A percentile compares a stretch with the other conserved stretches of the same genome.
Evolutionary conservation across 2,113 vertebrate genomes (phyloP).

Genomic region (Cynopterus brachyotis): DNA sequence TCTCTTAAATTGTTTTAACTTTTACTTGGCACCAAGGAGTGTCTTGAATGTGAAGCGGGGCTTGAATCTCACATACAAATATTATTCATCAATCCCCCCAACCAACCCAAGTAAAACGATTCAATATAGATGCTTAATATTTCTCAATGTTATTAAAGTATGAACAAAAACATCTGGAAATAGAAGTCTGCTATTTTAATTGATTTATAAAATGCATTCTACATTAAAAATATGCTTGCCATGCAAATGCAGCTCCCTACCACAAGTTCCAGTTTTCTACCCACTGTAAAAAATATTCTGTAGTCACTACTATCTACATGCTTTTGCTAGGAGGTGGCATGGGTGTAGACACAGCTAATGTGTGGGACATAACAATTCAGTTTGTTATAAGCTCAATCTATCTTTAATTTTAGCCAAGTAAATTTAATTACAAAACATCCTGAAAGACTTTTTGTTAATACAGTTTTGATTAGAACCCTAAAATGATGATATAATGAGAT

Average conservation of each 20-base stretch:
- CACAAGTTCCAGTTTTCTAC: background rate
- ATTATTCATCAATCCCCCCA: background rate
- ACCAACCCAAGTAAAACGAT: background rate
- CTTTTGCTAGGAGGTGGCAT: background rate
- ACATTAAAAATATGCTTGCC: background rate
- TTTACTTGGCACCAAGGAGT: background rate
- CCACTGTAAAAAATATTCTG: background rate
- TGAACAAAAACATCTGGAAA: slow-evolving; percentile 52
- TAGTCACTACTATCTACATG: background rate
- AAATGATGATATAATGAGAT: background rate
- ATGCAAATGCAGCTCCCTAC: background rate
- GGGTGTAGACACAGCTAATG: background rate
- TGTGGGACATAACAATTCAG: slow-evolving; percentile 14
- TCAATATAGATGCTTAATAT: background rate
- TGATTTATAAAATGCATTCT: slow-evolving; percentile 26
- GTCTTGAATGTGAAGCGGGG: background rate
- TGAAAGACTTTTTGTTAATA: slow-evolving; percentile 9
- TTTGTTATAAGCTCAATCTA: slow-evolving; percentile 23
- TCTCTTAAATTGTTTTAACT: background rate
- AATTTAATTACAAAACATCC: slow-evolving; percentile 35
- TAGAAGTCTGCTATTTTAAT: slow-evolving; percentile 5
- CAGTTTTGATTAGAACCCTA: slow-evolving; percentile 22
- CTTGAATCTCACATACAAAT: background rate
- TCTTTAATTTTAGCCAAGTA: slow-evolving; percentile 35
- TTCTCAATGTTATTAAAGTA: slow-evolving; percentile 36